Conservation (phyloP, 2,797 vertebrate species). For the Syncerus caffer region DNA sequence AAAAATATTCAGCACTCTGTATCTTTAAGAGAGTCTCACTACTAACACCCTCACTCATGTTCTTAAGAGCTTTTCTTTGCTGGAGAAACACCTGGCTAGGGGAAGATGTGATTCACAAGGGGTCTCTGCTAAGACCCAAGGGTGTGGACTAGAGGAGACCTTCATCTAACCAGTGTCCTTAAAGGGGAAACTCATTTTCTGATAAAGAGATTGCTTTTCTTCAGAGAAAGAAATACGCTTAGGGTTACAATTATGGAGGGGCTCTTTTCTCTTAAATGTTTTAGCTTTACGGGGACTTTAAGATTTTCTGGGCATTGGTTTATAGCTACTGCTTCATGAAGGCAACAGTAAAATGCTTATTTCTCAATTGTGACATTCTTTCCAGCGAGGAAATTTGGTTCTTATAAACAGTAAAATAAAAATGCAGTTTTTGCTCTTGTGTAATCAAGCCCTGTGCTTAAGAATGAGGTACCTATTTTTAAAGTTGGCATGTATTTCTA, state of each 20-base stretch:
- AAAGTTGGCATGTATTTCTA: constrained; percentile 60
- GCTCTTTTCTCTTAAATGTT: neutral
- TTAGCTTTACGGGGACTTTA: neutral
- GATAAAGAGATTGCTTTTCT: neutral
- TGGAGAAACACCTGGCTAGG: neutral
- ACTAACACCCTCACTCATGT: neutral
- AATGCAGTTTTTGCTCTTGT: constrained; percentile 56
- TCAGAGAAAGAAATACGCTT: neutral
- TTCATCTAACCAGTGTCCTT: neutral
- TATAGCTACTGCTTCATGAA: constrained; percentile 8
- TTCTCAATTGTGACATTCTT: constrained; percentile 57
- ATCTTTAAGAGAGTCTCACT: neutral
- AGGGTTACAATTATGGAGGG: neutral
- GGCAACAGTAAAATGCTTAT: neutral
- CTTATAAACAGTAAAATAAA: constrained; percentile 58
- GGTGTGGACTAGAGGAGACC: neutral
- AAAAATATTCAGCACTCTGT: neutral
- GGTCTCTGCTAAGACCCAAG: neutral
- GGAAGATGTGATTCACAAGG: neutral
- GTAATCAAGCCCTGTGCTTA: constrained; percentile 35
- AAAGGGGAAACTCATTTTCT: constrained; percentile 25
- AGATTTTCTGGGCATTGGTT: neutral
- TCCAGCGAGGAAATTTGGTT: constrained; percentile 36
- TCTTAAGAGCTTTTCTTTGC: neutral
- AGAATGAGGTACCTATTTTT: constrained; percentile 52